phyloP scores from a whole-genome alignment of 2,888 invertebrate species.

The Griposia aprilina region DNA sequence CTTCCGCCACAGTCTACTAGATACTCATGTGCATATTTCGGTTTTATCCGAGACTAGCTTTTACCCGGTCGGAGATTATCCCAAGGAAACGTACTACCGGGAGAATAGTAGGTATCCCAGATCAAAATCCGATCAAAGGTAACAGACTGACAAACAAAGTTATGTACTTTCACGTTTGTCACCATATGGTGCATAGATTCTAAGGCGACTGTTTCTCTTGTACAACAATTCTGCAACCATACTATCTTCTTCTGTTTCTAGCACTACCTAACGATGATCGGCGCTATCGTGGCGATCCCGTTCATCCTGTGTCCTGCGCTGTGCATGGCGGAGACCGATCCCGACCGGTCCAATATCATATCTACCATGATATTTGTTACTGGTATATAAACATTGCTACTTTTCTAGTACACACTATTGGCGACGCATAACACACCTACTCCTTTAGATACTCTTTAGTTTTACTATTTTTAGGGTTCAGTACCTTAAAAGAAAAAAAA shows the following conservation, averaged over 20 bases:
- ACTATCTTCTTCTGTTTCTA: constrained; percentile 72
- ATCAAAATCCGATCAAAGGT: too few relatives aligned
- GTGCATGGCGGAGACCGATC: constrained; percentile 94
- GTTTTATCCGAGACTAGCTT: background rate
- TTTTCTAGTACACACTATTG: too few relatives aligned
- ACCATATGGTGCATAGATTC: too few relatives aligned
- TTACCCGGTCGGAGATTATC: too few relatives aligned
- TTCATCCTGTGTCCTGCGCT: constrained; percentile 95
- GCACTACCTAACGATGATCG: constrained; percentile 96
- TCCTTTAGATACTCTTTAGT: too few relatives aligned
- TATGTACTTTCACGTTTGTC: too few relatives aligned
- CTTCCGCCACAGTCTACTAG: background rate
- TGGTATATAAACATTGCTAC: constrained; percentile 74
- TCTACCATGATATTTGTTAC: constrained; percentile 96
- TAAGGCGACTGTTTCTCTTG: background rate
- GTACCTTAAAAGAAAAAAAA: too few relatives aligned
- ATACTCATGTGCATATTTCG: background rate
- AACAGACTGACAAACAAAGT: too few relatives aligned
- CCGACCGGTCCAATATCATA: constrained; percentile 93
- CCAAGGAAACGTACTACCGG: too few relatives aligned
- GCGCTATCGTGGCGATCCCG: constrained; percentile 95
- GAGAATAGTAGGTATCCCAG: too few relatives aligned
- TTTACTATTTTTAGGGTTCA: too few relatives aligned
- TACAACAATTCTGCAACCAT: background rate
- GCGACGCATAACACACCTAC: too few relatives aligned